Evolutionary conservation across 2,797 vertebrate species (phyloP), one percentile per base, ranked within the genome.

Genomic region (Philypnodon macrostomus): DNA sequence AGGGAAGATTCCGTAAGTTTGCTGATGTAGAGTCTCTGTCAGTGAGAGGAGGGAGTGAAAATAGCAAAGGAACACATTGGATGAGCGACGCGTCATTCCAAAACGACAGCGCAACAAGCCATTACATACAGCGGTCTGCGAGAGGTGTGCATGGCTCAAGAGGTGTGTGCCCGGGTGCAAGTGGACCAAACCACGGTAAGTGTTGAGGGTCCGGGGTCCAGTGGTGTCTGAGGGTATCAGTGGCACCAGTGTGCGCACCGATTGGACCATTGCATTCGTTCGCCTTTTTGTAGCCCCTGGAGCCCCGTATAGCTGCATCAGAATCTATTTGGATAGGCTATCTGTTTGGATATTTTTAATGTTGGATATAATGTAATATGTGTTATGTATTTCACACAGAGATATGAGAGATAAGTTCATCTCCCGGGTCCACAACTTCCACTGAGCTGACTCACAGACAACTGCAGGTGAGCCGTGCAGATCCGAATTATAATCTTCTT

Each of bases 61-160:
- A 59, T 19, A 42, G 34, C 44, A 47, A 53, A 64, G 50, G 45
- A 67, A 48, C 66, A 46, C 64, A 45, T 77, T 63, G 75, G 74
- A 71, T 44, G 41, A 69, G 70, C 62, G 63, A 66, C 80, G 83
- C 80, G 70, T 83, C 75, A 79, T 74, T 70, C 77, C 80, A 80
- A 79, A 67, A 67, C 67, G 58, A 16, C 81, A 74, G 75, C 77
- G 78, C 81, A 83, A 81, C 78, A 81, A 81, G 75, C 58, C 61
- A 65, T 53, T 61, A 78, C 30, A 77, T n/a, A 45, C 49, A 47
- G 27, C 63, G 63, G 70, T 17, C 37, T 34, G 14, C 13, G 26
- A 17, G 64, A 67, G 47, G 69, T 39, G 70, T 70, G 74, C 15
- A 70, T 68, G 77, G 72, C 66, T 60, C 73, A 47, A 48, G 49